phyloP scores from a whole-genome alignment of 2,797 vertebrate species.

The Pagetopsis macropterus region DNA sequence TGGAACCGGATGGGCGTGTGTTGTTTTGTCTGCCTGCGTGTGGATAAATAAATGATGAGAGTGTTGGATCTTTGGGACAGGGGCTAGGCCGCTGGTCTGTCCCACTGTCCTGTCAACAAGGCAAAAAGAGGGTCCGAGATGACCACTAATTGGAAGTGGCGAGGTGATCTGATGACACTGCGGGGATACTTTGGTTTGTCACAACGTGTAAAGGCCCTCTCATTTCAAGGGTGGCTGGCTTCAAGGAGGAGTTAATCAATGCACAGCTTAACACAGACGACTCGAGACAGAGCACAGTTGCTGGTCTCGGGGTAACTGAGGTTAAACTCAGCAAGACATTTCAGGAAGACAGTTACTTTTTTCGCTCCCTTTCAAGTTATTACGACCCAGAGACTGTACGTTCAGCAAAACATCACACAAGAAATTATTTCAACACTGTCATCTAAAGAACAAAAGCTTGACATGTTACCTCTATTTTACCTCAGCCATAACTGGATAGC shows the following conservation, averaged over 20 bases:
- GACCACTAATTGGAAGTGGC: slow-evolving; percentile 78
- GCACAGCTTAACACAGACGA: slow-evolving; percentile 61
- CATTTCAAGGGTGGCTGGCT: slow-evolving; percentile 73
- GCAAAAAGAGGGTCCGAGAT: slow-evolving; percentile 41
- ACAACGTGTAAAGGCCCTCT: slow-evolving; percentile 68
- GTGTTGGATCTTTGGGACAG: slow-evolving; percentile 46
- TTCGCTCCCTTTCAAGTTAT: slow-evolving; percentile 31
- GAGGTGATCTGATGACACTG: slow-evolving; percentile 80
- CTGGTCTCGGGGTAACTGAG: slow-evolving; percentile 47
- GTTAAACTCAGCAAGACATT: slow-evolving; percentile 46
- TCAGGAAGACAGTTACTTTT: slow-evolving; percentile 17
- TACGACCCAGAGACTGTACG: slow-evolving; percentile 24
- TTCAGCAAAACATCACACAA: slow-evolving; percentile 26
- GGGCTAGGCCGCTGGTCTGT: slow-evolving; percentile 33
- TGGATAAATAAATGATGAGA: slow-evolving; percentile 74
- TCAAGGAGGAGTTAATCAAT: slow-evolving; percentile 74
- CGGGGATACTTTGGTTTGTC: slow-evolving; percentile 80
- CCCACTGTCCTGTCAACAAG: slow-evolving; percentile 31
- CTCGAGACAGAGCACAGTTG: slow-evolving; percentile 54
- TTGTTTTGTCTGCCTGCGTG: slow-evolving; percentile 56
- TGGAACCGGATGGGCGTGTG: slow-evolving; percentile 32
- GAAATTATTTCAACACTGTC: slow-evolving; percentile 48
- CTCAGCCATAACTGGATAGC: slow-evolving; percentile 56
- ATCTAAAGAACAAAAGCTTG: slow-evolving; percentile 38
- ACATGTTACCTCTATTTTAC: slow-evolving; percentile 60